These are phyloP conservation scores for Anabacerthia variegaticeps DNA, from an alignment of 2,797 vertebrate species.

Conservation along the genomic window DNA sequence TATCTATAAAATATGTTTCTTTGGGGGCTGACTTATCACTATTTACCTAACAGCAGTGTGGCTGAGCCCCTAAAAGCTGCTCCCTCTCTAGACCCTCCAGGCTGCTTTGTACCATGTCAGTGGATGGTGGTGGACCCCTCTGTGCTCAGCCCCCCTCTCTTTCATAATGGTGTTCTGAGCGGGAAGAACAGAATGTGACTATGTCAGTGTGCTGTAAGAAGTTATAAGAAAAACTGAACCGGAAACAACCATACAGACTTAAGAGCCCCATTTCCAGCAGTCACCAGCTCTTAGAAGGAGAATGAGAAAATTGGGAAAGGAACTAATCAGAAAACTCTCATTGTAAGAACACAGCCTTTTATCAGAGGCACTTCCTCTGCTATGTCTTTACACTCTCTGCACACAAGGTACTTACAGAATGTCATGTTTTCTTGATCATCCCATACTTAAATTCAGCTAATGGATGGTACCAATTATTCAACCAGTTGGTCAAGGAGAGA, in stretches of 20 bases:
- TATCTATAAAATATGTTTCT: background rate
- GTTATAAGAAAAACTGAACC: background rate
- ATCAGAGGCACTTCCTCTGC: background rate
- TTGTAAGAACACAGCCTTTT: background rate
- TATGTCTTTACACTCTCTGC: background rate
- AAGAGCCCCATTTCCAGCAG: background rate
- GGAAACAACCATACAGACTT: background rate
- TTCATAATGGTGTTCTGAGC: rapidly evolving
- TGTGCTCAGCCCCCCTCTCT: no score
- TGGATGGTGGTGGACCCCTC: background rate
- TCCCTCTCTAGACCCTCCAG: background rate
- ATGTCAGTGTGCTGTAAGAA: background rate
- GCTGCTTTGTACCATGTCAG: background rate
- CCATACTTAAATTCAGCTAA: background rate
- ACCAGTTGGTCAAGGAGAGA: background rate
- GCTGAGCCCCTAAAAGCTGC: background rate
- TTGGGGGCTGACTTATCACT: background rate
- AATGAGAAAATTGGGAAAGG: background rate
- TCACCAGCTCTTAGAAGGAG: background rate
- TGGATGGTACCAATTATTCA: background rate
- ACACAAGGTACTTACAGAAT: background rate
- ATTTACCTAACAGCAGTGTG: background rate
- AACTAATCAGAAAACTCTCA: background rate
- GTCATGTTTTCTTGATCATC: background rate
- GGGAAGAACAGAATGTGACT: background rate